Conservation (phyloP, 2,888 invertebrate genomes). For the Harpalus rufipes region DNA sequence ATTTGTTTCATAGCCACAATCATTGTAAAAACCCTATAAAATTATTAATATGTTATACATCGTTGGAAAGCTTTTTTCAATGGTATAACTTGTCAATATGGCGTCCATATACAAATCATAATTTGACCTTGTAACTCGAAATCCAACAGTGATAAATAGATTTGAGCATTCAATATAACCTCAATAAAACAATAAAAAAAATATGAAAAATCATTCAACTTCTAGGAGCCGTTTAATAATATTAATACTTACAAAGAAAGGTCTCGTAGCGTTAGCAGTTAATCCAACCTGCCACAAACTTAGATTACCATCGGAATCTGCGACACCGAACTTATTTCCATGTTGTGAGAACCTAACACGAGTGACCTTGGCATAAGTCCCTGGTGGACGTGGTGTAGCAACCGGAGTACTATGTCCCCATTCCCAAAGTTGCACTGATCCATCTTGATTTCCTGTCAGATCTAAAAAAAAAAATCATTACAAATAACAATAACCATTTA, state of each 20-base stretch:
- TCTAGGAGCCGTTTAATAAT: not conserved
- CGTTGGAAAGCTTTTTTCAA: too few species aligned
- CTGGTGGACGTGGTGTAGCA: constrained; percentile 93
- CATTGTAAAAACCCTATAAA: too few species aligned
- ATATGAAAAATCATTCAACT: too few species aligned
- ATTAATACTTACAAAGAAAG: constrained; percentile 90
- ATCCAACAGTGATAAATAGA: too few species aligned
- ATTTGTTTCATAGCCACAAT: too few species aligned
- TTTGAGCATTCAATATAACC: too few species aligned
- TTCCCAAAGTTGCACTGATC: constrained; percentile 98
- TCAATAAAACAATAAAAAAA: too few species aligned
- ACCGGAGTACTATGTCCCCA: constrained; percentile 97
- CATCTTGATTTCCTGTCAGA: constrained; percentile 96
- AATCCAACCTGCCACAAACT: constrained; percentile 96
- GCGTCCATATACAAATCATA: too few species aligned
- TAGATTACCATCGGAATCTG: constrained; percentile 97
- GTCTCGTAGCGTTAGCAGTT: constrained; percentile 86
- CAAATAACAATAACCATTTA: constrained; percentile 25
- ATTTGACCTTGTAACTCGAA: too few species aligned
- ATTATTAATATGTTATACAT: too few species aligned
- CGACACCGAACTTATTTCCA: constrained; percentile 99
- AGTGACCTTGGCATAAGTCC: constrained; percentile 97
- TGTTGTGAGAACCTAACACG: constrained; percentile 97
- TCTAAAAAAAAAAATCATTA: constrained; percentile 78
- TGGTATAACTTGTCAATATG: too few species aligned